These are phyloP conservation scores for Hyperopisus bebe DNA, from an alignment of 2,113 vertebrate species.

Conservation along the genomic window DNA sequence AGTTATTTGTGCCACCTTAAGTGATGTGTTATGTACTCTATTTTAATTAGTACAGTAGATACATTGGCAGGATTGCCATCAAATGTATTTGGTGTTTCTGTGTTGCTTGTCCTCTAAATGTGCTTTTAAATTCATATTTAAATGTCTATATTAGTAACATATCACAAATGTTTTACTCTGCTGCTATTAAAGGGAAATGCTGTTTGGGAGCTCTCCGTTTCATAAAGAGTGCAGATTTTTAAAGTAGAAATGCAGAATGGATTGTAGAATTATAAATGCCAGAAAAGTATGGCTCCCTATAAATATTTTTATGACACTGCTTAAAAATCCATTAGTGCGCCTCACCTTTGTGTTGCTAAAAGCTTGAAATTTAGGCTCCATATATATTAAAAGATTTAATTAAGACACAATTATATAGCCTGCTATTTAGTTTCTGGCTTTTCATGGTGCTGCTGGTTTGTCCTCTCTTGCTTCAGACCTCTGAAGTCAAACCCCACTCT, in stretches of 20 bases:
- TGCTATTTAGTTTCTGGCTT: constrained; percentile 1
- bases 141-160: neutral
- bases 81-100: neutral
- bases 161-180: neutral
- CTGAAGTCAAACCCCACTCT: constrained; percentile 16
- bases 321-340: constrained; percentile 14
- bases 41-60: neutral
- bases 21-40: neutral
- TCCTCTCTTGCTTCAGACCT: constrained; percentile 5
- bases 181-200: neutral
- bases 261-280: neutral
- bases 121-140: neutral
- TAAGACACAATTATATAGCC: neutral
- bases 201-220: neutral
- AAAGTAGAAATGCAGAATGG: neutral
- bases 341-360: constrained; percentile 11
- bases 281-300: neutral
- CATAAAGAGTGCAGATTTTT: neutral
- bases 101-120: neutral
- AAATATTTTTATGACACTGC: neutral
- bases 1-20: neutral
- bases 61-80: neutral
- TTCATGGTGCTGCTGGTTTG: neutral
- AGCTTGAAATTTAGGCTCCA: constrained; percentile 13
- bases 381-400: constrained; percentile 6